A percentile compares a stretch with the other conserved stretches of the same genome.
phyloP scores from a whole-genome alignment of 2,113 vertebrate species.

The Apteryx mantelli region DNA sequence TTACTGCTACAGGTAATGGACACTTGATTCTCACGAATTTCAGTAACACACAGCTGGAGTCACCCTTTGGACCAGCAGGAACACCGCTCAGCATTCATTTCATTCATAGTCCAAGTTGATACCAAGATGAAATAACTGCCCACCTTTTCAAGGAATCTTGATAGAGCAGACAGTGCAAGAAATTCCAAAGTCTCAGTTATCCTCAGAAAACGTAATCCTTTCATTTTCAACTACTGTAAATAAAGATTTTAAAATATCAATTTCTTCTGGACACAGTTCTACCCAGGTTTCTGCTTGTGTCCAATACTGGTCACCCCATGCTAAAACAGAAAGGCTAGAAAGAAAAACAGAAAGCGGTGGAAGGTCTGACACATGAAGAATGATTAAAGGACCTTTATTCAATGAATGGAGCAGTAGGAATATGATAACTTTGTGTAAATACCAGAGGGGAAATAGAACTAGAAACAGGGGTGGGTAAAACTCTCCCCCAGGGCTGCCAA shows the following conservation, averaged over 20 bases:
- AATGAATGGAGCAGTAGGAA: neutral
- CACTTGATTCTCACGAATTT: neutral
- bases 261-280: neutral
- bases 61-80: neutral
- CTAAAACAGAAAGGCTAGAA: neutral
- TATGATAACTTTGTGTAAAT: neutral
- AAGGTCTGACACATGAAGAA: neutral
- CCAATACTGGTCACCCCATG: neutral
- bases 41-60: neutral
- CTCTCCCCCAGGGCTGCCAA: neutral
- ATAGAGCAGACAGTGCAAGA: neutral
- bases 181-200: neutral
- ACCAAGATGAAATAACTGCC: neutral
- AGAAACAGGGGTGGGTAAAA: neutral
- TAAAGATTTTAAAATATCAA: neutral
- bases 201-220: neutral
- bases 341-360: neutral
- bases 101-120: neutral
- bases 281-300: neutral
- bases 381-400: neutral
- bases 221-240: neutral
- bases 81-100: neutral
- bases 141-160: neutral
- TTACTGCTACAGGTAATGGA: no score
- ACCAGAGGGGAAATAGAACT: neutral